phyloP scores from a whole-genome alignment of 2,113 vertebrate genomes.

The Oophaga pumilio region DNA sequence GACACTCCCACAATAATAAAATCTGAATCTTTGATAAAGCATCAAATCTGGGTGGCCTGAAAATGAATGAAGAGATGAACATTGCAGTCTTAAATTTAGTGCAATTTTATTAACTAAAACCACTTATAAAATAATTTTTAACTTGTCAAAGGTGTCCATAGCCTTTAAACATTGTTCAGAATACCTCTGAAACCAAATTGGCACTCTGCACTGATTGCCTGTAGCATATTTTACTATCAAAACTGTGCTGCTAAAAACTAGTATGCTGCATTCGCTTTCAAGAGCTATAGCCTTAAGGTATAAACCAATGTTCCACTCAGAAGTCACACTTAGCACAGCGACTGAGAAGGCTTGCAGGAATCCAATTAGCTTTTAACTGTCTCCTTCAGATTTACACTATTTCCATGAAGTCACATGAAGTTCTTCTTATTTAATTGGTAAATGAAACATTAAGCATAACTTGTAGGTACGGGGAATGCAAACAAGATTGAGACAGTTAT shows the following conservation, averaged over 20 bases:
- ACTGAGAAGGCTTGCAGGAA: conserved; percentile 2
- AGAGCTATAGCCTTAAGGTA: background rate
- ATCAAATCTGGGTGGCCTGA: too few relatives aligned
- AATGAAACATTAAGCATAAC: conserved; percentile 16
- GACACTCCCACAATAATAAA: too few relatives aligned
- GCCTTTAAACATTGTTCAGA: too few relatives aligned
- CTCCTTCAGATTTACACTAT: conserved; percentile 27
- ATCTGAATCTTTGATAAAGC: too few relatives aligned
- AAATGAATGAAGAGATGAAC: too few relatives aligned
- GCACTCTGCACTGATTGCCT: background rate
- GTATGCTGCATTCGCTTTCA: background rate
- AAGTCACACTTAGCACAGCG: background rate
- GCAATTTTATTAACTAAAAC: too few relatives aligned
- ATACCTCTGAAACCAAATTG: too few relatives aligned
- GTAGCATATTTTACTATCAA: background rate
- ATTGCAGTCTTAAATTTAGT: too few relatives aligned
- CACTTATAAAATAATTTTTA: too few relatives aligned
- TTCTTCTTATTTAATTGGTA: conserved; percentile 28
- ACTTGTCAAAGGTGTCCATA: too few relatives aligned
- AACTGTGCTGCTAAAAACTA: background rate
- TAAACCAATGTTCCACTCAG: background rate
- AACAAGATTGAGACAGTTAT: conserved; percentile 12
- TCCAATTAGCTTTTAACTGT: conserved; percentile 33
- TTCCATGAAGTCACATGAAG: conserved; percentile 32
- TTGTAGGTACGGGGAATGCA: conserved; percentile 1